Percentiles rank a stretch among this genome's conserved stretches.
Evolutionary conservation across 2,888 invertebrate species (phyloP).

Genomic region (Chaitophorus viminalis): DNA sequence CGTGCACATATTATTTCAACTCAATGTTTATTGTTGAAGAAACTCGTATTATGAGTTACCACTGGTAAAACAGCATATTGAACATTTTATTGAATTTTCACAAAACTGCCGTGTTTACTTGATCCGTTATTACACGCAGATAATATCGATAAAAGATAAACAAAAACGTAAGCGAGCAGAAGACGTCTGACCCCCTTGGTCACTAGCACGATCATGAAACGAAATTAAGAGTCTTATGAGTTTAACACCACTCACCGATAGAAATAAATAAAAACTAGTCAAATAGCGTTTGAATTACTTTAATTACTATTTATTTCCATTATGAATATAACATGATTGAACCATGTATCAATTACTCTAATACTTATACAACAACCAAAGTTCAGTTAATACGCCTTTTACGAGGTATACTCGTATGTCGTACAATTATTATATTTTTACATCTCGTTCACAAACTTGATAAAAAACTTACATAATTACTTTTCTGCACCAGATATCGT

Average conservation of each 20-base stretch:
- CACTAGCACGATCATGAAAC: not conserved
- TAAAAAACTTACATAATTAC: too few species aligned
- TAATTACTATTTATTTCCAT: too few species aligned
- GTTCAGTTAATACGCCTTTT: too few species aligned
- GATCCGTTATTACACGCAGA: conserved; percentile 13
- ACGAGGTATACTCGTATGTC: too few species aligned
- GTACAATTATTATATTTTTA: too few species aligned
- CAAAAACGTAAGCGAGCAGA: not conserved
- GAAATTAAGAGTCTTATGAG: not conserved
- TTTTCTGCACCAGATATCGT: too few species aligned
- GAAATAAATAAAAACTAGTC: not conserved
- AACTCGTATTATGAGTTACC: not conserved
- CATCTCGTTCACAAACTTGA: too few species aligned
- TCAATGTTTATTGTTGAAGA: not conserved
- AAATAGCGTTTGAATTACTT: too few species aligned
- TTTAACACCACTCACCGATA: not conserved
- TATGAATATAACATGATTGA: too few species aligned
- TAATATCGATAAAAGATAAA: conserved; percentile 17
- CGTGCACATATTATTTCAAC: not conserved
- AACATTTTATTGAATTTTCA: not conserved
- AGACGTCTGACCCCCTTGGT: not conserved
- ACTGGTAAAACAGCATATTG: not conserved
- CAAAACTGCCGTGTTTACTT: conserved; percentile 12
- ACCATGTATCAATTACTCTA: too few species aligned
- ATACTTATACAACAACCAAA: too few species aligned